A percentile compares a stretch with the other conserved stretches of the same genome.
phyloP scores from a whole-genome alignment of 2,113 vertebrate species.

The Corythoichthys haematopterus region DNA sequence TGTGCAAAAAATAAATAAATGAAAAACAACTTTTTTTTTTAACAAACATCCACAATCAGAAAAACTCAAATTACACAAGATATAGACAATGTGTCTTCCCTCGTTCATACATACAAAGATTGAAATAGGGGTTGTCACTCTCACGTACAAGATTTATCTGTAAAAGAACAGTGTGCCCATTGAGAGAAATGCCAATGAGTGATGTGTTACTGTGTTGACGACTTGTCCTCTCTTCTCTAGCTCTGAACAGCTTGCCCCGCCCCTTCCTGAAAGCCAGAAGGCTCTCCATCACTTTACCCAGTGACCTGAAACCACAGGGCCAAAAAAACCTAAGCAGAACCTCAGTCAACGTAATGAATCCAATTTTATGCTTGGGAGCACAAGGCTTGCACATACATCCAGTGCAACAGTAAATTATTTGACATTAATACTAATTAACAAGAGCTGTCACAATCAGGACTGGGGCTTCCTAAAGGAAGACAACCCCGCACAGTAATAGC shows the following conservation, averaged over 20 bases:
- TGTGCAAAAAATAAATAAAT: no score
- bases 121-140: slow-evolving; percentile 32
- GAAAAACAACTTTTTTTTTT: no score
- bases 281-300: slow-evolving; percentile 68
- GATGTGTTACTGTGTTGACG: slow-evolving; percentile 44
- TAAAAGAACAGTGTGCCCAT: slow-evolving; percentile 30
- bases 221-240: slow-evolving; percentile 48
- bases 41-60: no score
- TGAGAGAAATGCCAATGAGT: slow-evolving; percentile 54
- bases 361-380: slow-evolving; percentile 75
- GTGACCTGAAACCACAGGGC: slow-evolving; percentile 71
- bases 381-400: slow-evolving; percentile 64
- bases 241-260: slow-evolving; percentile 33
- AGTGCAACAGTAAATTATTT: slow-evolving; percentile 67
- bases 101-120: slow-evolving; percentile 1
- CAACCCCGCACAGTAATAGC: slow-evolving; percentile 45
- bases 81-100: no score
- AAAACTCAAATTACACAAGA: no score
- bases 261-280: slow-evolving; percentile 47
- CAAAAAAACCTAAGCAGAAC: slow-evolving; percentile 62
- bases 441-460: slow-evolving; percentile 46
- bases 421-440: slow-evolving; percentile 77
- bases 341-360: slow-evolving; percentile 75
- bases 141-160: slow-evolving; percentile 29
- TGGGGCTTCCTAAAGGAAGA: slow-evolving; percentile 38